Percentiles rank a stretch among this genome's conserved stretches.
These are phyloP conservation scores for Yponomeuta malinellus DNA, from an alignment of 2,888 invertebrate species.

Conservation along the genomic window DNA sequence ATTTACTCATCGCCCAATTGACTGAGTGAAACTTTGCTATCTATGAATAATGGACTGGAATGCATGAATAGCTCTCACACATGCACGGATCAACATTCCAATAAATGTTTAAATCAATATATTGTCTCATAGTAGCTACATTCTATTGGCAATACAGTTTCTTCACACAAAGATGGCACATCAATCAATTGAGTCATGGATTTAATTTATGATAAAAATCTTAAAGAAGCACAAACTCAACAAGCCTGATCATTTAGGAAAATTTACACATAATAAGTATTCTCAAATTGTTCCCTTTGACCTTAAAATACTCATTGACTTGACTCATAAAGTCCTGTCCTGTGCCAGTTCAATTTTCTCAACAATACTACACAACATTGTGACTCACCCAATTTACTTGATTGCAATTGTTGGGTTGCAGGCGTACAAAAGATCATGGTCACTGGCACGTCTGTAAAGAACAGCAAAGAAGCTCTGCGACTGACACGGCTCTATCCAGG, in stretches of 20 bases:
- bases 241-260: too few relatives aligned
- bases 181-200: too few relatives aligned
- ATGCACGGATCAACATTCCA: background rate
- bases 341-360: too few relatives aligned
- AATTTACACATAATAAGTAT: too few relatives aligned
- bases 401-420: conserved; percentile 38
- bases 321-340: too few relatives aligned
- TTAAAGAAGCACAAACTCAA: too few relatives aligned
- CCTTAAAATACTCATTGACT: too few relatives aligned
- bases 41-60: background rate
- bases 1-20: background rate
- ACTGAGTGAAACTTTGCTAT: background rate
- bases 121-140: too few relatives aligned
- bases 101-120: background rate
- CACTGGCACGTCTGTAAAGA: conserved; percentile 91
- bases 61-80: background rate
- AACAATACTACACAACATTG: background rate
- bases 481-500: conserved; percentile 93
- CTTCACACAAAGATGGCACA: too few relatives aligned
- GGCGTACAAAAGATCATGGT: conserved; percentile 97
- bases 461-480: conserved; percentile 92
- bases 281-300: too few relatives aligned
- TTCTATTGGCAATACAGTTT: too few relatives aligned
- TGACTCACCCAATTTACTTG: background rate
- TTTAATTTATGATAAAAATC: too few relatives aligned